These are phyloP conservation scores for Mellilla xanthometata DNA, from an alignment of 2,888 invertebrate genomes.

Conservation along the genomic window DNA sequence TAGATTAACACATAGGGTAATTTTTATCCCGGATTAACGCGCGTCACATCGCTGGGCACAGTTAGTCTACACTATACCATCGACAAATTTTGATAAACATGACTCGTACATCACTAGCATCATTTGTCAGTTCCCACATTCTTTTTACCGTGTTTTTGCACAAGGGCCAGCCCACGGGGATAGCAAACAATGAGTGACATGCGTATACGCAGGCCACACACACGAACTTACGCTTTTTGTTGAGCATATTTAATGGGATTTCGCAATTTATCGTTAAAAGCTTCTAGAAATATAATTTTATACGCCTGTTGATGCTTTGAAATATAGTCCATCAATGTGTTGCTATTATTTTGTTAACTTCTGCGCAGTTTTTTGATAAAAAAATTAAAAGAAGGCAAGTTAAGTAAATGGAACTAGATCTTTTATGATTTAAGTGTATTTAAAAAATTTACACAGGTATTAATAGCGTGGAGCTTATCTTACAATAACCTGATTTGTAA, in stretches of 20 bases:
- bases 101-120: conserved; percentile 41
- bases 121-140: conserved; percentile 63
- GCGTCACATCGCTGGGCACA: too few species aligned
- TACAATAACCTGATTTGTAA: too few species aligned
- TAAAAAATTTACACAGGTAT: too few species aligned
- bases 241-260: conserved; percentile 67
- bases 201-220: conserved; percentile 45
- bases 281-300: conserved; percentile 27
- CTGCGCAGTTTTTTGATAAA: too few species aligned
- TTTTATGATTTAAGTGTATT: too few species aligned
- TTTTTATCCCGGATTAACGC: too few species aligned
- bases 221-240: conserved; percentile 50
- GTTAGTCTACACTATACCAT: background rate
- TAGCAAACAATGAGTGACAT: conserved; percentile 67
- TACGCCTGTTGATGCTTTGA: conserved; percentile 21
- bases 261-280: conserved; percentile 50
- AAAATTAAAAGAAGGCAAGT: too few species aligned
- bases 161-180: conserved; percentile 48
- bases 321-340: too few species aligned
- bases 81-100: conserved; percentile 22
- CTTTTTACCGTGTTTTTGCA: conserved; percentile 50
- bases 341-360: too few species aligned
- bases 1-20: too few species aligned
- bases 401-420: too few species aligned
- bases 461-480: too few species aligned